These are phyloP conservation scores for Tetramorium alpestre DNA, from an alignment of 1,140 invertebrate species.

Conservation along the genomic window DNA sequence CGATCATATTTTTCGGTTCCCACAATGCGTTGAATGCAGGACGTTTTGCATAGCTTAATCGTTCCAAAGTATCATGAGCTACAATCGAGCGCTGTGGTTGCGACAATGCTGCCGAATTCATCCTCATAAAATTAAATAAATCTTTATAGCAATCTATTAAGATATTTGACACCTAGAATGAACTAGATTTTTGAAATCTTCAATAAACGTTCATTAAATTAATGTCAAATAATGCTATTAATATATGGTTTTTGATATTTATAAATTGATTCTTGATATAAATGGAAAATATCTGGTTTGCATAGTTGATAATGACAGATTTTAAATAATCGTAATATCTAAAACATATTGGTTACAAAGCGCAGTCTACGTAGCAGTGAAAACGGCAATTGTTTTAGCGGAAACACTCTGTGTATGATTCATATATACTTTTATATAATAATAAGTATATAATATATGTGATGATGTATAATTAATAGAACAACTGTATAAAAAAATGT, in stretches of 20 bases:
- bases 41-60: neutral
- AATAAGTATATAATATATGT: constrained; percentile 4
- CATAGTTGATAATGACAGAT: neutral
- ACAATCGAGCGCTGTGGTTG: neutral
- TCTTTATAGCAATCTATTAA: neutral
- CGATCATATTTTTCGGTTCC: neutral
- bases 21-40: constrained; percentile 24
- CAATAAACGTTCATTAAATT: neutral
- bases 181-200: neutral
- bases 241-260: neutral
- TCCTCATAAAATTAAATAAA: constrained; percentile 3
- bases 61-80: constrained; percentile 34
- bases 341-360: constrained; percentile 1
- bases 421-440: neutral
- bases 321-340: neutral
- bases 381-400: constrained; percentile 13
- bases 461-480: neutral
- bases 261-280: neutral
- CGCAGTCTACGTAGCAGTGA: neutral
- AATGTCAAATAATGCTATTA: neutral
- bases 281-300: neutral
- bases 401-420: neutral
- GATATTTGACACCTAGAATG: neutral
- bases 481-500: neutral
- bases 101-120: neutral